Percentiles rank a stretch among this genome's conserved stretches.
Conservation (phyloP, 30 jellyfish, hydroid and myxozoan genomes). For the Euphysa ruthae region DNA sequence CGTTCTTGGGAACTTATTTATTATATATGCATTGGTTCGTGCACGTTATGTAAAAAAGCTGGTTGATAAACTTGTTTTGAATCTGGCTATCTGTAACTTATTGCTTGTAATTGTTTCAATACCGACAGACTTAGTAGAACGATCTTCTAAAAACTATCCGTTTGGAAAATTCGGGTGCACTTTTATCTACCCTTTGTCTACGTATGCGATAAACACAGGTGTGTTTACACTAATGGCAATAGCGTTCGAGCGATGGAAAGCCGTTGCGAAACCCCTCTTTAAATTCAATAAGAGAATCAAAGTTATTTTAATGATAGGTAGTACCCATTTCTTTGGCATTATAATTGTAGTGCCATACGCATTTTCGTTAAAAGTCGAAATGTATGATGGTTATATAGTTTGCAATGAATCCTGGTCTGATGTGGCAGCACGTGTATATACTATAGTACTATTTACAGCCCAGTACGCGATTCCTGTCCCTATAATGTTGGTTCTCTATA, state of each 20-base stretch:
- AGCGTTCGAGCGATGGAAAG: constrained; percentile 25
- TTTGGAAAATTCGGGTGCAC: constrained; percentile 19
- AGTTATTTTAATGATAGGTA: background rate
- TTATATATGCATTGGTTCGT: background rate
- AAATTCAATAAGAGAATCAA: background rate
- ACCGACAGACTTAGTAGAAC: constrained; percentile 3
- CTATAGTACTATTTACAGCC: constrained; percentile 4
- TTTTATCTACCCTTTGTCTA: constrained; percentile 7
- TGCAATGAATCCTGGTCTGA: constrained; percentile 20
- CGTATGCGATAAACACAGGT: constrained; percentile 29
- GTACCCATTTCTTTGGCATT: constrained; percentile 3
- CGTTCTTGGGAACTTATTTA: constrained; percentile 2
- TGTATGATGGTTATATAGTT: background rate
- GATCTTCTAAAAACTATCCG: constrained; percentile 4
- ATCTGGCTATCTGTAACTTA: background rate
- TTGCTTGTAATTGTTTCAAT: constrained; percentile 12
- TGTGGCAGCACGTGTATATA: constrained; percentile 6
- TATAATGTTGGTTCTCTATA: constrained; percentile 16
- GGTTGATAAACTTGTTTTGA: constrained; percentile 14
- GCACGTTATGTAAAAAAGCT: constrained; percentile 5
- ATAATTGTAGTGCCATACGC: background rate
- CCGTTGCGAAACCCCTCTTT: constrained; percentile 5
- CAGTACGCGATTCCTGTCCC: constrained; percentile 35
- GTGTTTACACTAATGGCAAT: constrained; percentile 15
- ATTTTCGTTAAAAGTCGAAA: background rate